A percentile compares a stretch with the other conserved stretches of the same genome.
phyloP scores from a whole-genome alignment of 2,797 vertebrate species.

The Hydrophis major region DNA sequence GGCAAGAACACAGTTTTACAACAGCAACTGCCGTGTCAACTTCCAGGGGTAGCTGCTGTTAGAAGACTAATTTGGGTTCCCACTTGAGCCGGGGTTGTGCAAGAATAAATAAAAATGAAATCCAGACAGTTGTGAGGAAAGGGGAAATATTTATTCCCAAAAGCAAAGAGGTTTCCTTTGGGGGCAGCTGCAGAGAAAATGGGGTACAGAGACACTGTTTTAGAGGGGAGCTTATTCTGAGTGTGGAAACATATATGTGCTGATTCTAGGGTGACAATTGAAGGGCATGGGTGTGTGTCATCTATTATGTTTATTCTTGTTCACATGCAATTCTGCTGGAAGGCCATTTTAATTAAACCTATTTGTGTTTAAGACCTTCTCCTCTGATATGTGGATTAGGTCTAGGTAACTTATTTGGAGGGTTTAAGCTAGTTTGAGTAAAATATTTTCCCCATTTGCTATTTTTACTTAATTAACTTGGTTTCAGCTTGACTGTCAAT shows the following conservation, averaged over 20 bases:
- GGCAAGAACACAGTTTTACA: conserved; percentile 22
- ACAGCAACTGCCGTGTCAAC: conserved; percentile 34
- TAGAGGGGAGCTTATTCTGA: not conserved
- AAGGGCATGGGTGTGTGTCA: not conserved
- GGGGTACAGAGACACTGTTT: not conserved
- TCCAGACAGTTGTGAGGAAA: not conserved
- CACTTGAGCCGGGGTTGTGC: not conserved
- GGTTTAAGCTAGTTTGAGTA: not conserved
- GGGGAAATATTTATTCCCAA: not conserved
- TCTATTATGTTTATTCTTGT: not conserved
- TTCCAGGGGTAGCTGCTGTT: not conserved
- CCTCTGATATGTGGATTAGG: not conserved
- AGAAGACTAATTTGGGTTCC: not conserved
- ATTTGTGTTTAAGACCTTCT: not conserved
- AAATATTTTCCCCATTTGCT: not conserved
- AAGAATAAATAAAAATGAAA: not conserved
- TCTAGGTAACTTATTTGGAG: not conserved
- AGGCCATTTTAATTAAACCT: not conserved
- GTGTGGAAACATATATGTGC: not conserved
- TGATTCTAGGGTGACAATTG: not conserved
- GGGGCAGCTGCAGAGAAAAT: not conserved
- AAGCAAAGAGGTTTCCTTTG: not conserved
- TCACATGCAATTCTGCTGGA: not conserved
- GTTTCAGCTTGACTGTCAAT: not conserved
- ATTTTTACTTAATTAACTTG: not conserved